Conservation (phyloP, 2,797 vertebrate genomes). For the Anniella stebbinsi region DNA sequence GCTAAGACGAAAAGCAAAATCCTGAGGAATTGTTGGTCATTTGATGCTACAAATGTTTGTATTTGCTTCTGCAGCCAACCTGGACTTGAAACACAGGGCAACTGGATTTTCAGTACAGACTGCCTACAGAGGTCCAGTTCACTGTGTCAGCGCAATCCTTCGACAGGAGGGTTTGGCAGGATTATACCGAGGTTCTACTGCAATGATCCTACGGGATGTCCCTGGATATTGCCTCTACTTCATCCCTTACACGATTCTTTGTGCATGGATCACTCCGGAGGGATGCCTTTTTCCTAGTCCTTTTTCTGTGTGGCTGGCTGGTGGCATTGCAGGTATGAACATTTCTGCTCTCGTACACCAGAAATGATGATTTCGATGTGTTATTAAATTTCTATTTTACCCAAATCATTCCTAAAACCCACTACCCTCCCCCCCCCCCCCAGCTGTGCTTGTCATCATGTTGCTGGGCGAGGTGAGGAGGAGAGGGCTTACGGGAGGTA, state of each 20-base stretch:
- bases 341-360: not conserved
- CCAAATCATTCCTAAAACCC: not conserved
- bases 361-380: not conserved
- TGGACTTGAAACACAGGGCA: conserved; percentile 77
- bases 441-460: not conserved
- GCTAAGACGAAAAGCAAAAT: not conserved
- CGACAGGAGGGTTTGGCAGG: conserved; percentile 88
- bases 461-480: too few relatives aligned
- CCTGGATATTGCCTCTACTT: conserved; percentile 95
- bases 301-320: conserved; percentile 89
- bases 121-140: conserved; percentile 88
- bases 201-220: conserved; percentile 94
- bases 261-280: conserved; percentile 85
- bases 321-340: conserved; percentile 91
- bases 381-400: not conserved
- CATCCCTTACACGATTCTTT: conserved; percentile 89
- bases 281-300: conserved; percentile 77
- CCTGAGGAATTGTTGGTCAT: not conserved
- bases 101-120: conserved; percentile 72
- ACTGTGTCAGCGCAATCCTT: conserved; percentile 90
- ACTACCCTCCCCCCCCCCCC: too few relatives aligned
- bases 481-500: not conserved
- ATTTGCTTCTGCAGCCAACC: conserved; percentile 77
- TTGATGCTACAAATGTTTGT: not conserved
- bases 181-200: conserved; percentile 88